These are phyloP conservation scores for Pseudopodoces humilis DNA, from an alignment of 2,113 vertebrate species.

Conservation along the genomic window DNA sequence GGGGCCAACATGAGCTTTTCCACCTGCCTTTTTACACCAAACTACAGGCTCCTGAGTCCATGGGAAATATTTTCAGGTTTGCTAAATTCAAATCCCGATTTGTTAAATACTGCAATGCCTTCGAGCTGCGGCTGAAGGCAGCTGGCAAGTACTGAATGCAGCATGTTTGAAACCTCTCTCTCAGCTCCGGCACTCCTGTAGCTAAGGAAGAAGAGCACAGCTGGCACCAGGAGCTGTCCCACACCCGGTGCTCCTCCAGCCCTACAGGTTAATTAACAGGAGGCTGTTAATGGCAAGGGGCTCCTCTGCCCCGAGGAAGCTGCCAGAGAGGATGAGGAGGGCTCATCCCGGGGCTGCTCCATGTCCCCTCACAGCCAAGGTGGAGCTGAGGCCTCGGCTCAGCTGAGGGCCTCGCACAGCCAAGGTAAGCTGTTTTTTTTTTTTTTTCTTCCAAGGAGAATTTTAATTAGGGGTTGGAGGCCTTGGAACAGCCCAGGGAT, in stretches of 20 bases:
- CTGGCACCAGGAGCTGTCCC: neutral
- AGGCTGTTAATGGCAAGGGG: accelerated
- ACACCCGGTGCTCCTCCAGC: neutral
- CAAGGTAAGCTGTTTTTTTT: neutral
- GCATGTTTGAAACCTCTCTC: neutral
- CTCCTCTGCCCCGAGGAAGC: neutral
- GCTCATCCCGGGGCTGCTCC: accelerated
- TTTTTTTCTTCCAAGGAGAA: neutral
- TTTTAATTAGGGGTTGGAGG: neutral
- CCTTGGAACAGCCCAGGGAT: neutral
- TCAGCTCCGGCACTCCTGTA: neutral
- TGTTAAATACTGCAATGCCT: neutral
- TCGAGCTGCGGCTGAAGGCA: neutral
- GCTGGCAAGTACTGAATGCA: neutral
- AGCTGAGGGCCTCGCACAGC: too few relatives aligned
- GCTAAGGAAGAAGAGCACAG: accelerated
- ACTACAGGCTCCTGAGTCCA: neutral
- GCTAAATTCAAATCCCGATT: neutral
- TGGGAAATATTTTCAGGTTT: neutral
- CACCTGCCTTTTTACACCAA: neutral
- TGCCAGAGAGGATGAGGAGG: accelerated
- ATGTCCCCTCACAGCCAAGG: accelerated
- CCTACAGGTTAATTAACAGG: neutral
- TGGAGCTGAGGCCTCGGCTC: accelerated
- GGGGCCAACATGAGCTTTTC: neutral